Evolutionary conservation across 2,797 vertebrate species (phyloP), one percentile per base, ranked within the genome.

Genomic region (Microctenopoma steveboyesi): DNA sequence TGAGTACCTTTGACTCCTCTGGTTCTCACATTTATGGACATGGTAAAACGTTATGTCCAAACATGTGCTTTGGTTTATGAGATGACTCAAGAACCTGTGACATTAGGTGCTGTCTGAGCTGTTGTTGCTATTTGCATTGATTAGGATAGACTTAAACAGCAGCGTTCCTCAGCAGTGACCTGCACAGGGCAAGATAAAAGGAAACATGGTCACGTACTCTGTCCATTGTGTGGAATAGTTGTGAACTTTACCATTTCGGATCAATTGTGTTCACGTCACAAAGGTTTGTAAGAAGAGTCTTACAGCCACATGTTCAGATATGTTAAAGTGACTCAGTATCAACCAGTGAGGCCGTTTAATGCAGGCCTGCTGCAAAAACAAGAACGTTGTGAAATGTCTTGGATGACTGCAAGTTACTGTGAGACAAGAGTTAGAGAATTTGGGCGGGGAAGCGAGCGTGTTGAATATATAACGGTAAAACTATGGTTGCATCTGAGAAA

Each of bases 21-120:
- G 22, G 42, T 39, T 46, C 46, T 69, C 47, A 72, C 52, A 43
- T 83, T 76, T 74, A 72, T 71, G 50, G 40, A 14, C 16, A 51
- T 18, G 27, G 39, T 75, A 33, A 47, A 46, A 40, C 48, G 66
- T 39, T 47, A 72, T 56, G 46, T 43, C 9, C 4, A 28, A 30
- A 6, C 30, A 5, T 55, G 47, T 1, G 9, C 46, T 58, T 12
- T 3, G 18, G 14, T 64, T 53, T 28, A 43, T 1, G 30, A 69
- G 15, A 30, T 48, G 35, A 37, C 16, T 48, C 51, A 6, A 14
- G 40, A 62, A 52, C 22, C 4, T 53, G 48, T 11, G 37, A 52
- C 14, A 60, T 30, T 2, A 61, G 37, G 8, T 51, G 42, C 9
- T 54, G 12, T 60, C 35, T 33, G 53, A 14, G 33, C 68, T 52